These are phyloP conservation scores for Capreolus pygargus DNA, from an alignment of 2,113 vertebrate species.

Conservation along the genomic window DNA sequence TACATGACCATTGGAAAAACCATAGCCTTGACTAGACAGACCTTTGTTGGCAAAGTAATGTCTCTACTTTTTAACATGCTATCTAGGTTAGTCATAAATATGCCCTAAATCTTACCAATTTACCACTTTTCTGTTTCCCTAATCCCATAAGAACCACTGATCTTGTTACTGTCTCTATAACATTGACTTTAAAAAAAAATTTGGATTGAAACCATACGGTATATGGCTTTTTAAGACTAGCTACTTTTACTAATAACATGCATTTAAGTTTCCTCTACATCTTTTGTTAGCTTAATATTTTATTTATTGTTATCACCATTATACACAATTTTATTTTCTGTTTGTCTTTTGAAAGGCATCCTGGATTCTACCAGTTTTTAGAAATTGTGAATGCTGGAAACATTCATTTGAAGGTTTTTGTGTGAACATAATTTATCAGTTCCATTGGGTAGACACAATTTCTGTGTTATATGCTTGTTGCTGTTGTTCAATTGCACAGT, in stretches of 20 bases:
- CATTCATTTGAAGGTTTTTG: neutral
- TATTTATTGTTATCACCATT: neutral
- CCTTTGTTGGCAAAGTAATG: neutral
- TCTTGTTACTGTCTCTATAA: neutral
- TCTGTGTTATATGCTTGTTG: neutral
- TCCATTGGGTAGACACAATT: neutral
- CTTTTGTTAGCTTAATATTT: neutral
- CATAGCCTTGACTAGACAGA: neutral
- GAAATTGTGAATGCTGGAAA: neutral
- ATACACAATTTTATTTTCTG: neutral
- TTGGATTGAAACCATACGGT: neutral
- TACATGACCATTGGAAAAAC: neutral
- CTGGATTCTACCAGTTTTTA: neutral
- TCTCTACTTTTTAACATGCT: neutral
- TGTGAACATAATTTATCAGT: neutral
- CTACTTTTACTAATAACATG: neutral
- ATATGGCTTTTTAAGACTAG: neutral
- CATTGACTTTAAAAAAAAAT: neutral
- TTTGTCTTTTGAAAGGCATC: neutral
- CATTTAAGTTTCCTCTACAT: neutral
- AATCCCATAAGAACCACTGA: neutral
- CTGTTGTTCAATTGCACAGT: neutral
- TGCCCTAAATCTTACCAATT: neutral
- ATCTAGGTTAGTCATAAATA: neutral
- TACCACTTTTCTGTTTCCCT: neutral